Evolutionary conservation across 2,888 invertebrate genomes (phyloP).

Genomic region (Allacma fusca): DNA sequence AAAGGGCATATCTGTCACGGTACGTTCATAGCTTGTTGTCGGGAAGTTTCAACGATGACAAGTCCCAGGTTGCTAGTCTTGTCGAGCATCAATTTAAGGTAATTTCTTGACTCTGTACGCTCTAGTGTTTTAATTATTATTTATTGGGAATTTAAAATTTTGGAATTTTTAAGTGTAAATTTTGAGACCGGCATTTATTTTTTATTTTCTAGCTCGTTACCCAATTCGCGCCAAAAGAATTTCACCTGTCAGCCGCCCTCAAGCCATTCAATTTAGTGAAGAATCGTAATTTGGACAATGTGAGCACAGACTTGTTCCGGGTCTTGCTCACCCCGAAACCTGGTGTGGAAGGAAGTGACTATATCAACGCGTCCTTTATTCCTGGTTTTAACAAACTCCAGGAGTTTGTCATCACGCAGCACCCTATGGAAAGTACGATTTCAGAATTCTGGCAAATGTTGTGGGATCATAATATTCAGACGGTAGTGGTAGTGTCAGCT

Average conservation of each 20-base stretch:
- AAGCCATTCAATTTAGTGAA: conserved; percentile 86
- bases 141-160: no score
- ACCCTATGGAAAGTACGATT: conserved; percentile 80
- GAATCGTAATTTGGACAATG: conserved; percentile 80
- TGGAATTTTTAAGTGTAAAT: no score
- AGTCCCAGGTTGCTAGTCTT: conserved; percentile 59
- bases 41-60: conserved; percentile 60
- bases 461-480: conserved; percentile 95
- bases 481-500: conserved; percentile 78
- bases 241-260: conserved; percentile 84
- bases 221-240: conserved; percentile 84
- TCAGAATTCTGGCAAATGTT: conserved; percentile 94
- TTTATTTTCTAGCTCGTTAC: conserved; percentile 70
- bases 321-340: conserved; percentile 92
- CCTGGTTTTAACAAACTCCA: conserved; percentile 79
- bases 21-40: conserved; percentile 59
- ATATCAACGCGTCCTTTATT: conserved; percentile 92
- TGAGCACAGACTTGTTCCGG: conserved; percentile 85
- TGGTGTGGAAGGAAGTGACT: conserved; percentile 89
- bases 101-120: no score
- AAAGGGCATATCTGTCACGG: conserved; percentile 66
- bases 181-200: not conserved
- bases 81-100: conserved; percentile 80
- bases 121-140: no score
- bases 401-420: conserved; percentile 95